A percentile compares a stretch with the other conserved stretches of the same genome.
Evolutionary conservation across 53 echinoderm and acorn worm species (phyloP).

Genomic region (Mesocentrotus franciscanus): DNA sequence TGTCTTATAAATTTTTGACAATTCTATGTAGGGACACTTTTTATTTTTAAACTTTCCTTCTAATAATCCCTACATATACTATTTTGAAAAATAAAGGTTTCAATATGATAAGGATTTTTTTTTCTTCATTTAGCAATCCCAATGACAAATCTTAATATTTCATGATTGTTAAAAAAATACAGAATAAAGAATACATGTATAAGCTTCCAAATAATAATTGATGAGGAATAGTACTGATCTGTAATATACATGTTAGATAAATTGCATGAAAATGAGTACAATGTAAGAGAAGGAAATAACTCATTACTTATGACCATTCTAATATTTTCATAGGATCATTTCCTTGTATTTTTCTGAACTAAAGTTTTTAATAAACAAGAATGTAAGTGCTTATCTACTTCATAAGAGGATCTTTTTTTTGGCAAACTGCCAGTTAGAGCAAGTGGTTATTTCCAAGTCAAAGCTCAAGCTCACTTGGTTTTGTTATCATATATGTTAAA

Average conservation of each 20-base stretch:
- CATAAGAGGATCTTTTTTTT: not conserved
- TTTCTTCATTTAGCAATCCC: too few relatives aligned
- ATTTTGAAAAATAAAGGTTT: too few relatives aligned
- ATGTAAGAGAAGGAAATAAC: not conserved
- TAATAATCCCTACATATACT: too few relatives aligned
- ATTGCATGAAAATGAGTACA: not conserved
- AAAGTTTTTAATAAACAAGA: not conserved
- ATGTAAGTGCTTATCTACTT: not conserved
- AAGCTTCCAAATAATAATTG: not conserved
- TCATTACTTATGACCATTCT: not conserved
- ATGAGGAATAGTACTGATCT: not conserved
- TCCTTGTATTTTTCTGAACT: not conserved
- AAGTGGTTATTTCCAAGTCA: not conserved
- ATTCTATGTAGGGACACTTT: too few relatives aligned
- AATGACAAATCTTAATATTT: too few relatives aligned
- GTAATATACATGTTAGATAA: not conserved
- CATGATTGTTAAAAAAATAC: too few relatives aligned
- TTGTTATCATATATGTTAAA: not conserved
- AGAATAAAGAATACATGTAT: too few relatives aligned
- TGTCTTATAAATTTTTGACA: too few relatives aligned
- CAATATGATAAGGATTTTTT: too few relatives aligned
- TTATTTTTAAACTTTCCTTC: too few relatives aligned
- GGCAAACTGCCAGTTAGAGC: not conserved
- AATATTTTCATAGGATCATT: not conserved
- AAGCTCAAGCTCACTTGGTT: not conserved